Evolutionary conservation across 2,113 vertebrate genomes (phyloP).

Genomic region (Montifringilla adamsi): DNA sequence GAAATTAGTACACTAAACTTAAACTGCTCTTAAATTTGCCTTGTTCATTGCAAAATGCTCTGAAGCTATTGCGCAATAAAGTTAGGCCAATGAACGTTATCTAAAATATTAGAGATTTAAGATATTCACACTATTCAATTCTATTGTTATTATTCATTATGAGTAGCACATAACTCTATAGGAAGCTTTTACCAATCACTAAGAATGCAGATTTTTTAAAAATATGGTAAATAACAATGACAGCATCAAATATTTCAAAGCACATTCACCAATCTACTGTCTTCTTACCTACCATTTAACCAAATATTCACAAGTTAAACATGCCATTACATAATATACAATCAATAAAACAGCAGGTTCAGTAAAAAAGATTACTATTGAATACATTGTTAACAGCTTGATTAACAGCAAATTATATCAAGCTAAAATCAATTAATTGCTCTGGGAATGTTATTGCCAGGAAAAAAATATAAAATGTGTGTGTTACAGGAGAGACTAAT

Average conservation of each 20-base stretch:
- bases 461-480: too few relatives aligned
- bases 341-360: not conserved
- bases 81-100: not conserved
- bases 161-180: not conserved
- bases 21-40: not conserved
- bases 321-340: not conserved
- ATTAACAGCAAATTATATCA: not conserved
- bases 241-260: not conserved
- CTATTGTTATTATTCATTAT: not conserved
- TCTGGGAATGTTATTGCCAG: not conserved
- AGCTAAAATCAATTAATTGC: not conserved
- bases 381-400: not conserved
- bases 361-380: not conserved
- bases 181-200: not conserved
- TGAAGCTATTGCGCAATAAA: not conserved
- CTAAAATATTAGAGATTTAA: not conserved
- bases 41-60: not conserved
- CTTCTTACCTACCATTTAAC: not conserved
- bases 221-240: not conserved
- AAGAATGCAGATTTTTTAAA: not conserved
- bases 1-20: not conserved
- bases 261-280: not conserved
- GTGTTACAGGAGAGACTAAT: not conserved
- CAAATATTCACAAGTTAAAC: not conserved
- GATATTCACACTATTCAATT: not conserved